A percentile compares a stretch with the other conserved stretches of the same genome.
phyloP scores from a whole-genome alignment of 92 coral and sea anemone genomes.

The Hydrozoanthus gracilis region DNA sequence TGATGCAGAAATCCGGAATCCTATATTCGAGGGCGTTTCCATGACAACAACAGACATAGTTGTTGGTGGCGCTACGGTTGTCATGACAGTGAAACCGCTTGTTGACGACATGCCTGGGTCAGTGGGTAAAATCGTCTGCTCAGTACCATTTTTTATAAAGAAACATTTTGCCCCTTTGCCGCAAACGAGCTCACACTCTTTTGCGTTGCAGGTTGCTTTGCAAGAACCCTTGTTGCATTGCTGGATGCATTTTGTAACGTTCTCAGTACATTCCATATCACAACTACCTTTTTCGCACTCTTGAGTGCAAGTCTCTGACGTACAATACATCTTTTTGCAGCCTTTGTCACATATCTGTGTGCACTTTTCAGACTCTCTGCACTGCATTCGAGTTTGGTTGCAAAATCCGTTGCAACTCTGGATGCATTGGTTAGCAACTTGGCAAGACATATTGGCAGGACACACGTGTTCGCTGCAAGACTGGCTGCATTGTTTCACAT shows the following conservation, averaged over 20 bases:
- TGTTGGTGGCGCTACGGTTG: not conserved
- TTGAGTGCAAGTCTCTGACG: constrained; percentile 17
- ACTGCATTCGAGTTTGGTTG: constrained; percentile 3
- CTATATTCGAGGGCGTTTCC: not conserved
- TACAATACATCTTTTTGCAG: constrained; percentile 31
- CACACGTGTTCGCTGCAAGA: constrained; percentile 1
- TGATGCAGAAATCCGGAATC: not conserved
- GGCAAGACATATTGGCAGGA: constrained; percentile 30
- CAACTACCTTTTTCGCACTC: constrained; percentile 30
- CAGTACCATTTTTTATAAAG: constrained; percentile 3
- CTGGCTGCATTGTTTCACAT: constrained; percentile 22
- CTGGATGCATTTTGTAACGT: constrained; percentile 15
- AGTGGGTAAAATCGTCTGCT: not conserved
- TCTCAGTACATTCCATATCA: constrained; percentile 29
- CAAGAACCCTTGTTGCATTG: constrained; percentile 16
- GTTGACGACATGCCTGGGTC: constrained; percentile 4
- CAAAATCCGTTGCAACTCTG: constrained; percentile 29
- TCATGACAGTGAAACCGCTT: not conserved
- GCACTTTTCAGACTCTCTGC: constrained; percentile 26
- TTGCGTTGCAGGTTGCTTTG: constrained; percentile 31
- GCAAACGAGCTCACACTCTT: constrained; percentile 2
- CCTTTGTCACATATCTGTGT: constrained; percentile 39
- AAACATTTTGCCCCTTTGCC: constrained; percentile 13
- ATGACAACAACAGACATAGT: not conserved
- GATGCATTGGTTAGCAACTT: constrained; percentile 18